Evolutionary conservation across 2,113 vertebrate species (phyloP).

Genomic region (Miniopterus natalensis): DNA sequence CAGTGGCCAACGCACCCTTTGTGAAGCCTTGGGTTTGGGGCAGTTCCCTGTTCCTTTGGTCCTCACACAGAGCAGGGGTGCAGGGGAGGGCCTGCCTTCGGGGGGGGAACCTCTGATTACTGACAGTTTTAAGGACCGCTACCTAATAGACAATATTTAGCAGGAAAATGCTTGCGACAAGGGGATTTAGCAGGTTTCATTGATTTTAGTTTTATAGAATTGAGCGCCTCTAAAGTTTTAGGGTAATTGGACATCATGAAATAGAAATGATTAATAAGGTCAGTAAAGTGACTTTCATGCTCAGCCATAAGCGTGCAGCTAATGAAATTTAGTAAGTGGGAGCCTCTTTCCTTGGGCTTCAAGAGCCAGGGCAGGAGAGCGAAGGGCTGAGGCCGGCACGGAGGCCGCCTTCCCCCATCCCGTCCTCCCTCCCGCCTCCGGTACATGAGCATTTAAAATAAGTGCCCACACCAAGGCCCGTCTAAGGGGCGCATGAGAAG

Average conservation of each 20-base stretch:
- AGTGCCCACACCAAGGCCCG: background rate
- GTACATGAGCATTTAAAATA: background rate
- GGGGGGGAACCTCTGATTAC: background rate
- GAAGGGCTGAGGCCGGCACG: background rate
- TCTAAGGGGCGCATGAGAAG: background rate
- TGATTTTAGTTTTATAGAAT: background rate
- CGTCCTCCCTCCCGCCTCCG: background rate
- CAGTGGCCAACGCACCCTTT: background rate
- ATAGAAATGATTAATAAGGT: background rate
- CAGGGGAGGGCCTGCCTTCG: too few relatives aligned
- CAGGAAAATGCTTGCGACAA: background rate
- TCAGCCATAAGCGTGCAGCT: background rate
- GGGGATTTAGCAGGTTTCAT: background rate
- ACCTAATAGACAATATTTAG: background rate
- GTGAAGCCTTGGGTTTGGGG: background rate
- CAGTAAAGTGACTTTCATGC: background rate
- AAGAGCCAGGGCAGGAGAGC: background rate
- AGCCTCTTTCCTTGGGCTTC: background rate
- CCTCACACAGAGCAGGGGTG: background rate
- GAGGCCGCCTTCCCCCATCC: background rate
- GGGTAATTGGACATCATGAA: background rate
- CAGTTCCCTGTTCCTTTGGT: background rate
- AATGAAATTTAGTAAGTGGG: background rate
- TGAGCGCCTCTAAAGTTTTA: background rate
- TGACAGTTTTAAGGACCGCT: background rate